These are phyloP conservation scores for Grammomys dolichurus DNA, from an alignment of 2,113 vertebrate genomes.

Conservation along the genomic window DNA sequence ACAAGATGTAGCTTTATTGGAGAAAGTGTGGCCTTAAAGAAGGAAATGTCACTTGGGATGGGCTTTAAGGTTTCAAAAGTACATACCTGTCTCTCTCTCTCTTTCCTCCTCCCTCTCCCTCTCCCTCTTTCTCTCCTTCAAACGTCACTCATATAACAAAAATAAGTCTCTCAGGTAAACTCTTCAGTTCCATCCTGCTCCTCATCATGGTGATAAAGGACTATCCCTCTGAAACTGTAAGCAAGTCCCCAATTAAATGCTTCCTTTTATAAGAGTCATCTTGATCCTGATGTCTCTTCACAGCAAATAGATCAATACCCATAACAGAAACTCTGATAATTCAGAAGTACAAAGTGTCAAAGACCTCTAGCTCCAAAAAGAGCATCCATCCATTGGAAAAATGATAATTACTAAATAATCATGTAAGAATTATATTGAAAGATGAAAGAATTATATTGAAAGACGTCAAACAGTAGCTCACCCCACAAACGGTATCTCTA, in stretches of 20 bases:
- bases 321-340: neutral
- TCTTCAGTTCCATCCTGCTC: neutral
- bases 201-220: neutral
- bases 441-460: neutral
- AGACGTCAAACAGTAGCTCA: neutral
- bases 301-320: neutral
- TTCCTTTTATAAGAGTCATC: neutral
- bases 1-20: neutral
- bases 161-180: neutral
- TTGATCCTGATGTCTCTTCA: neutral
- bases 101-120: neutral
- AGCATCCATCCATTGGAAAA: neutral
- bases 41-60: neutral
- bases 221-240: neutral
- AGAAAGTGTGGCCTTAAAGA: neutral
- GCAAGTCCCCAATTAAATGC: neutral
- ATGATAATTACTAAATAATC: neutral
- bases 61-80: neutral
- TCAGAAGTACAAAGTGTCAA: neutral
- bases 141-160: neutral
- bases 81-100: neutral
- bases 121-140: neutral
- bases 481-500: neutral
- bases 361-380: neutral
- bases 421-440: neutral